Evolutionary conservation across 2,888 invertebrate genomes (phyloP), one percentile per base, ranked within the genome.

Genomic region (Pristionchus maxplancki): DNA sequence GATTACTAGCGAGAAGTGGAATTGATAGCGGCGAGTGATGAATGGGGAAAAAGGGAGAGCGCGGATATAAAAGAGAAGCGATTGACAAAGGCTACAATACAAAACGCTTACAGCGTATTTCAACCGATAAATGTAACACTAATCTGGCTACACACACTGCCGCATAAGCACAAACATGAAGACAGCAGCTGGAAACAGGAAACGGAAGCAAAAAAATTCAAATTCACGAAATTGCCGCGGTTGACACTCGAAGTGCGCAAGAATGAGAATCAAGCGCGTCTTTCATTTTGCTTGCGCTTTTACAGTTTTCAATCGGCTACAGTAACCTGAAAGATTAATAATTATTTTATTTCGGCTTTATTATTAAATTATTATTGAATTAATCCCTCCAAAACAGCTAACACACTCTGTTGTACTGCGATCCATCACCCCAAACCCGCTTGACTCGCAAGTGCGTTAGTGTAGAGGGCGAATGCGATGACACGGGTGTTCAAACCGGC

Each of bases 1-100:
- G 28, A 78, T 78, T 78, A 78, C 44, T 78, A 44, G 71, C 71
- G 71, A 31, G 34, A 31, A 17, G 44, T 28, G 78, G 78, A n/a
- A 78, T 48, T 48, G 48, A 28, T 48, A 44, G 78, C 24, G 20
- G 24, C 20, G 5, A 24, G 20, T 31, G 67, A 1, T 40, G 34
- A 74, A 37, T 74, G 40, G 58, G 24, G 71, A 40, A 40, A 74
- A n/a, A 24, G 20, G 58, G n/a, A 74, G n/a, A 8, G 40, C 31
- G 71, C 34, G n/a, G 28, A 24, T 0, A 9, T 1, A 28, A 31
- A 2, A 20, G 71, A 40, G 20, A 67, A 67, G 64, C 17, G 11
- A 31, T 64, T 64, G 31, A 31, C 64, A 64, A 31, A 5, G 20
- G 8, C 62, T 24, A 34, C 31, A 64, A 15, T 31, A 3, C 28